Percentiles rank a stretch among this genome's conserved stretches.
Evolutionary conservation across 2,888 invertebrate genomes (phyloP).

Genomic region (Plebejus anna): DNA sequence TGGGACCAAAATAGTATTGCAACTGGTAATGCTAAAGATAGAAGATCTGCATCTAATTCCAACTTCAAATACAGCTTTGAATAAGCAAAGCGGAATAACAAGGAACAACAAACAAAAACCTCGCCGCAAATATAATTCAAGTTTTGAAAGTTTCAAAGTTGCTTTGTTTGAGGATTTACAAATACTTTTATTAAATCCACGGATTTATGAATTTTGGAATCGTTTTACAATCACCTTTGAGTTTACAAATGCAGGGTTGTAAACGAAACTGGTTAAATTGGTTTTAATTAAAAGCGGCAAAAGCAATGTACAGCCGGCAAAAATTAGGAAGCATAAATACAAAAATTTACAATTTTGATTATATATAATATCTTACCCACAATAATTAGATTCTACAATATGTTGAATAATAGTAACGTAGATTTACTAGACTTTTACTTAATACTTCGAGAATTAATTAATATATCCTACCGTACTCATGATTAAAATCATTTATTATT

Average conservation of each 20-base stretch:
- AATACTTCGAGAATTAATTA: no score
- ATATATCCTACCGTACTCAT: no score
- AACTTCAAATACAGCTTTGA: constrained; percentile 3
- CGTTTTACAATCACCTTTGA: constrained; percentile 16
- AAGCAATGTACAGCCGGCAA: constrained; percentile 6
- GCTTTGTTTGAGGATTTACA: constrained; percentile 11
- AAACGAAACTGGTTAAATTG: constrained; percentile 15
- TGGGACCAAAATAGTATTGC: background rate
- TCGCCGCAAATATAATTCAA: background rate
- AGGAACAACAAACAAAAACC: constrained; percentile 9
- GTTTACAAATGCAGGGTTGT: constrained; percentile 7
- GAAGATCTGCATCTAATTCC: background rate
- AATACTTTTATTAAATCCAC: constrained; percentile 9
- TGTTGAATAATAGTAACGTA: no score
- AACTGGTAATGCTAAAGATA: background rate
- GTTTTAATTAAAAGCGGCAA: constrained; percentile 8
- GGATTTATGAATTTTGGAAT: constrained; percentile 5
- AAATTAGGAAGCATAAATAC: background rate
- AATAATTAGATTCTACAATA: no score
- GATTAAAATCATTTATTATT: background rate
- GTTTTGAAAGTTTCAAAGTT: constrained; percentile 14
- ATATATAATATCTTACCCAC: no score
- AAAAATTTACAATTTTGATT: background rate
- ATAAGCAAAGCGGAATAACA: background rate
- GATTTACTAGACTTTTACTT: no score